Conservation (phyloP, 2,113 vertebrate genomes). For the Siniperca knerii region DNA sequence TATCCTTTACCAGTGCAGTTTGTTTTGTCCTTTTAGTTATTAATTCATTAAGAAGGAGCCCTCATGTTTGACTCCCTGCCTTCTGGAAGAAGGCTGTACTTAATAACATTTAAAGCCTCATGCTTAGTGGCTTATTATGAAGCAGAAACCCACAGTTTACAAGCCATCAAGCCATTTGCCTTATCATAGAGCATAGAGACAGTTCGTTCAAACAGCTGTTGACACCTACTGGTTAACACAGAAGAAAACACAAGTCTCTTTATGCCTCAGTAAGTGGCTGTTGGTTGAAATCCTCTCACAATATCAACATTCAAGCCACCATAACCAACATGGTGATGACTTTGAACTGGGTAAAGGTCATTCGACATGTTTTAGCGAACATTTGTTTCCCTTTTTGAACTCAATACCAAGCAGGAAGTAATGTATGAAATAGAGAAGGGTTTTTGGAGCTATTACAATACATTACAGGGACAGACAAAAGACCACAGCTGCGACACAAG, state of each 20-base stretch:
- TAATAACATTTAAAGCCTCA: neutral
- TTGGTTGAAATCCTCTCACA: neutral
- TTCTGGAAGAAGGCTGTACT: neutral
- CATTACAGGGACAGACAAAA: neutral
- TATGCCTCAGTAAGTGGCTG: neutral
- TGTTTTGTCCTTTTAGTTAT: neutral
- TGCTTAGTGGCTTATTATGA: neutral
- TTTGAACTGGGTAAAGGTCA: slow-evolving; percentile 12
- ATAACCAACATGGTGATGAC: neutral
- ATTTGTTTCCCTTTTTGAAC: slow-evolving; percentile 9
- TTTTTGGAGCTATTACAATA: neutral
- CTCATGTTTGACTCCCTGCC: neutral
- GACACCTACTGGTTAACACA: neutral
- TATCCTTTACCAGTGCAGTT: neutral
- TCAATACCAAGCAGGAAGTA: slow-evolving; percentile 23
- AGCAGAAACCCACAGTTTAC: slow-evolving; percentile 1
- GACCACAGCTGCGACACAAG: neutral
- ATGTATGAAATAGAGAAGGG: neutral
- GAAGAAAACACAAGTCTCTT: neutral
- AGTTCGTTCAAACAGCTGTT: neutral
- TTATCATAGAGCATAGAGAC: neutral
- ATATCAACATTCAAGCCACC: neutral
- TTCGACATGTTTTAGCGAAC: neutral
- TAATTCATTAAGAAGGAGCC: neutral
- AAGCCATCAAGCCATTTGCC: neutral